These are phyloP conservation scores for Hippocampus abdominalis DNA, from an alignment of 2,113 vertebrate genomes.

Conservation along the genomic window DNA sequence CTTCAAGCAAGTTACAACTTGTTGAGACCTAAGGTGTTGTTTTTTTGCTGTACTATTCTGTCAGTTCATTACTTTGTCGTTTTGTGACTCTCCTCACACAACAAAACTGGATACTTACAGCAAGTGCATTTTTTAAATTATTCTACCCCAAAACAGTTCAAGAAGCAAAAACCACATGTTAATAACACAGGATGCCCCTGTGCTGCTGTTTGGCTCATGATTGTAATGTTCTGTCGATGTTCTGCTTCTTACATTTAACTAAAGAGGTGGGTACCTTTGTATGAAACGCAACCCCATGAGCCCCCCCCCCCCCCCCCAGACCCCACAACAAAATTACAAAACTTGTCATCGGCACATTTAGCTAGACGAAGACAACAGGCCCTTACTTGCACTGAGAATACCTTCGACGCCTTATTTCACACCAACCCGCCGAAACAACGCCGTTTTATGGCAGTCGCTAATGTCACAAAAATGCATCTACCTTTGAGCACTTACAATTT, in stretches of 20 bases:
- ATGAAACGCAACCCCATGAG: background rate
- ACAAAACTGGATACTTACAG: constrained; percentile 20
- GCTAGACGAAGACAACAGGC: constrained; percentile 29
- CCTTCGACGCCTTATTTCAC: constrained; percentile 33
- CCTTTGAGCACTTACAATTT: constrained; percentile 68
- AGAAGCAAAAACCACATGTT: background rate
- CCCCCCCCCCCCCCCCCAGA: background rate
- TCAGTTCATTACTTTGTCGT: constrained; percentile 5
- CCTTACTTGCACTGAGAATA: constrained; percentile 30
- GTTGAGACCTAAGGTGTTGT: background rate
- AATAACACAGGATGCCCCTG: background rate
- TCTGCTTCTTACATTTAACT: background rate
- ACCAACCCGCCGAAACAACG: constrained; percentile 41
- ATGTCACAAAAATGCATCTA: background rate
- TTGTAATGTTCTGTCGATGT: background rate
- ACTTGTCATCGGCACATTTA: constrained; percentile 37
- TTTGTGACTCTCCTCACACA: constrained; percentile 3
- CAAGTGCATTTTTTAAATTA: constrained; percentile 5
- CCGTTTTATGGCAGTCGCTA: background rate
- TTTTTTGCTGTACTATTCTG: background rate
- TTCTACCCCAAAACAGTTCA: background rate
- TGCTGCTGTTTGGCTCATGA: background rate
- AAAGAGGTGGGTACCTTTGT: background rate
- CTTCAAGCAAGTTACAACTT: background rate
- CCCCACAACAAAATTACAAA: constrained; percentile 24